Conservation (phyloP, 2,113 vertebrate species). For the Synodontis membranacea region DNA sequence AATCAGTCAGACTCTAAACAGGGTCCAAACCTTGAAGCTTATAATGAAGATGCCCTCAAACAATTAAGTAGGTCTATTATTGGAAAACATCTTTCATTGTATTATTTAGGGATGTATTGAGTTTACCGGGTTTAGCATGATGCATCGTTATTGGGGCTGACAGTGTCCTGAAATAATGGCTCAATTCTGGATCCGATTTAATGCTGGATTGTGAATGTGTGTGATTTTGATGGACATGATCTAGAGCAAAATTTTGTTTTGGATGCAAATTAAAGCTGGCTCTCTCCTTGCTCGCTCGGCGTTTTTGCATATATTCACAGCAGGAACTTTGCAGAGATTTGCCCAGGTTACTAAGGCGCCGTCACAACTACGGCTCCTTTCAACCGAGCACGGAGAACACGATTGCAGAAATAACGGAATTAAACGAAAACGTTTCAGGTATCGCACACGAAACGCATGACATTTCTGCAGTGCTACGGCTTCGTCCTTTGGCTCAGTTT, state of each 20-base stretch:
- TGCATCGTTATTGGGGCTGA: neutral
- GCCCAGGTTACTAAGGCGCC: neutral
- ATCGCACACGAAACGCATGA: neutral
- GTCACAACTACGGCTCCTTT: neutral
- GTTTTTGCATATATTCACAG: neutral
- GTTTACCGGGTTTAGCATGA: neutral
- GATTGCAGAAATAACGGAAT: neutral
- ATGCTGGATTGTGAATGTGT: neutral
- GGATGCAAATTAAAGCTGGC: neutral
- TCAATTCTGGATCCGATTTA: neutral
- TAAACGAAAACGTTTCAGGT: neutral
- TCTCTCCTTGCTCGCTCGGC: no score
- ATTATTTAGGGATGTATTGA: neutral
- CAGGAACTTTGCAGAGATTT: neutral
- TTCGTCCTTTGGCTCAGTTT: neutral
- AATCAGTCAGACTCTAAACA: neutral
- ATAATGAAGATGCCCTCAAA: neutral
- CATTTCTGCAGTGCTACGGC: neutral
- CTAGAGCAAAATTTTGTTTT: neutral
- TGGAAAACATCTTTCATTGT: neutral
- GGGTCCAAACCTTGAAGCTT: neutral
- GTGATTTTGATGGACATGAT: neutral
- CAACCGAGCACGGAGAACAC: neutral
- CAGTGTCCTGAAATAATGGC: neutral
- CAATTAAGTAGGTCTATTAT: neutral